Evolutionary conservation across 2,888 invertebrate species (phyloP), one percentile per base, ranked within the genome.

Genomic region (Tricholauxania praeusta): DNA sequence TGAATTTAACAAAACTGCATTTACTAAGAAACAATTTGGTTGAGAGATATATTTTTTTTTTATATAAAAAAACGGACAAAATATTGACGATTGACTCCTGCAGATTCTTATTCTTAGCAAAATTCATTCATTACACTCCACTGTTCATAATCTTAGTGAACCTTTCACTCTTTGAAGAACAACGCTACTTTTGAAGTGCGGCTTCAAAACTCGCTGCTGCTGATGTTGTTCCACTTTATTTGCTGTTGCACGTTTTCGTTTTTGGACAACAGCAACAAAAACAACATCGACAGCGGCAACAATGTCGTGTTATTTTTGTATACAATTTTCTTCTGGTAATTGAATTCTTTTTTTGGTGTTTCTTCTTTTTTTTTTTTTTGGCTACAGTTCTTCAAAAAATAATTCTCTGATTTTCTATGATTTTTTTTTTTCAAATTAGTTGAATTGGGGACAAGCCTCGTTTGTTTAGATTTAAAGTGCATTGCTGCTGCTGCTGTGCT

Each of bases 111-210:
- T 39, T 39, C 39, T 39, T 10, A 28, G 28, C 4, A 28, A 28
- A 28, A 28, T 28, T 28, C 28, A 28, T 28, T 39, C 39, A 39
- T 10, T 4, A 10, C 8, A 39, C 10, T 10, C 39, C 39, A 39
- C 39, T 39, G 39, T 39, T 39, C 39, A 39, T 39, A 39, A 39
- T 7, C 39, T 39, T 10, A 1, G 14, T 15, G 64, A 28, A 52
- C 64, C 64, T 64, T 64, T 64, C 64, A 64, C 64, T 64, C 14
- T 64, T 51, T 64, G 64, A 64, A 64, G 64, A 51, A 64, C 64
- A 39, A 39, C 39, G 39, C 39, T 62, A 47, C 39, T 62, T 39
- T 64, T 51, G 22, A 51, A 64, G 64, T 51, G 22, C 49, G 64
- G 64, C 64, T 64, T 55, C 22, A 12, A 39, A 39, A 39, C 39